Evolutionary conservation across 2,113 vertebrate genomes (phyloP), one percentile per base, ranked within the genome.

Genomic region (Martes martes): DNA sequence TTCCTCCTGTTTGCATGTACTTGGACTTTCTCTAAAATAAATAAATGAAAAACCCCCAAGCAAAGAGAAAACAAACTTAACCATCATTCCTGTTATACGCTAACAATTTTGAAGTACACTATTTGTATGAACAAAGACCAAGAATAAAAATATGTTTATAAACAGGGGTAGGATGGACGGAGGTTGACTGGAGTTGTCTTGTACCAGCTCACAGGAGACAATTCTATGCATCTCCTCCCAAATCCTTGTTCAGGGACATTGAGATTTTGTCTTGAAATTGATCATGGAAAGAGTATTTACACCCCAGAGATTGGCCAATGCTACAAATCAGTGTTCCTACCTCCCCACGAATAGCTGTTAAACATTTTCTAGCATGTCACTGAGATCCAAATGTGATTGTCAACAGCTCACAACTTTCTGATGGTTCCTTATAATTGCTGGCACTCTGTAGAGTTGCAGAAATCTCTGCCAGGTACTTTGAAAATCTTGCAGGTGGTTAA

Each of bases 401-500:
- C 23, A 39, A 15, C 16, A 19, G 93, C 5, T 1, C 98, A 99
- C 99, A 0, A 99, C 99, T 78, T 99, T 99, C 87, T 99, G 98
- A 95, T 99, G 99, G 67, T 99, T 99, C 14, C 11, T 69, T 33
- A 19, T 65, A 59, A 76, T 36, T 82, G 99, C 98, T 99, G 96
- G 99, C 99, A 36, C 99, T 99, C 92, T 99, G 99, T 67, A 99
- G 84, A 0, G 98, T 98, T 0, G 99, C 98, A 85, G 99, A 99
- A 82, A 99, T 99, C 98, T 99, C 99, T 11, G 99, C 99, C 93
- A 99, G 98, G 91, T 99, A 99, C 97, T 99, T 99, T 92, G 0
- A 95, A 97, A 0, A 11, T 23, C 16, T 42, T 94, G 9, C 9
- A 45, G 6, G 26, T 0, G 0, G 31, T 2, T 31, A 2, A 7